Evolutionary conservation across 37 sponge, comb jelly and placozoan species (phyloP), one percentile per base, ranked within the genome.

Genomic region (Chondrilla cf. caribensis): DNA sequence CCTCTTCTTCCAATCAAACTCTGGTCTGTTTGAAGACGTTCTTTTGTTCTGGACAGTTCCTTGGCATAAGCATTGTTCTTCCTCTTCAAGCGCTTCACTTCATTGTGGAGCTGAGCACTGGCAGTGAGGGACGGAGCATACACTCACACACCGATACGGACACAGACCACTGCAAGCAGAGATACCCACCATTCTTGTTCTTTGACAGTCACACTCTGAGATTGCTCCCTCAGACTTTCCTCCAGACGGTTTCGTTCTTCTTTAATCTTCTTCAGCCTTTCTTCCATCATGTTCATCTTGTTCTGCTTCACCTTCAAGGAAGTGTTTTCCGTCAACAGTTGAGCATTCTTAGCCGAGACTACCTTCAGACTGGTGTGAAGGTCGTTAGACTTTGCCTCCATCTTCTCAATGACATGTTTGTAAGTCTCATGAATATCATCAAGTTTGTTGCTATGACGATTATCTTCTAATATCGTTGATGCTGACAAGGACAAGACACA

Each of bases 371-470:
- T 40, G 8, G 38, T n/a, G 28, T 76, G 44, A 4, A 19, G 54
- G 62, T 75, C 59, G 33, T 73, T 33, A 38, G 24, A 21, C 60
- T 11, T 39, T 14, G 60, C 58, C 54, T 54, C 29, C 47, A 75
- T 58, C 72, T 57, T 73, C n/a, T 73, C 76, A 40, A 73, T 40
- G 31, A 73, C 40, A 9, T 73, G 31, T 39, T 73, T 73, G 44
- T 73, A 40, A 9, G 76, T 73, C 8, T 73, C 76, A 22, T 73
- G 76, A 19, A 73, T 73, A 2, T 43, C 44, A 22, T 73, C 41
- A 73, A 73, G 41, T 17, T 39, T 33, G 17, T n/a, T 17, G 33
- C 68, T 29, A 4, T 67, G 33, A 29, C 35, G 35, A 28, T 67
- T 6, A 33, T 33, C 68, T 33, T 29, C 35, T 3, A 18, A 29